A percentile compares a stretch with the other conserved stretches of the same genome.
Evolutionary conservation across 2,797 vertebrate species (phyloP).

Genomic region (Poecilia gillii): DNA sequence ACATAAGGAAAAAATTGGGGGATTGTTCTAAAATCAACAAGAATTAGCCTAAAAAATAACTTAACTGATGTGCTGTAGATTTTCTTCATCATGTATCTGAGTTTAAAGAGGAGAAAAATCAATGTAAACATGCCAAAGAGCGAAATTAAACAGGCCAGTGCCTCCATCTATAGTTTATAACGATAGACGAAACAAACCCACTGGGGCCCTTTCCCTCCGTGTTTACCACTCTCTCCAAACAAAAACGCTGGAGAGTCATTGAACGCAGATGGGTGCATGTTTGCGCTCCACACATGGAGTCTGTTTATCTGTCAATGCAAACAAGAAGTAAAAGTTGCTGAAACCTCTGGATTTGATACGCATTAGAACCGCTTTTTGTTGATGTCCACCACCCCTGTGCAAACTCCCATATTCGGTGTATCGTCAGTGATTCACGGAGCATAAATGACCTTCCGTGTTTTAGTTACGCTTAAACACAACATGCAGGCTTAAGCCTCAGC

Average conservation of each 20-base stretch:
- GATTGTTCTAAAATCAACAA: constrained; percentile 23
- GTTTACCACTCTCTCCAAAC: constrained; percentile 52
- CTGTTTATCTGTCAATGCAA: constrained; percentile 40
- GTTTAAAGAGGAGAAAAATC: constrained; percentile 44
- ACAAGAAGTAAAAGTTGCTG: constrained; percentile 43
- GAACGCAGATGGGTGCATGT: constrained; percentile 68
- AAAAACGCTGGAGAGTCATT: constrained; percentile 55
- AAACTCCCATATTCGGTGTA: constrained; percentile 6
- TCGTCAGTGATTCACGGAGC: constrained; percentile 8
- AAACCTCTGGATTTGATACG: constrained; percentile 22
- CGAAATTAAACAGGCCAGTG: constrained; percentile 26
- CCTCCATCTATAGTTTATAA: constrained; percentile 57
- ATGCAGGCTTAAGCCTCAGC: constrained; percentile 35
- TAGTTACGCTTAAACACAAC: constrained; percentile 48
- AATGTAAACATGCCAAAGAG: constrained; percentile 39
- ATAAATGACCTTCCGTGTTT: constrained; percentile 29
- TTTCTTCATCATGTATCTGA: constrained; percentile 9
- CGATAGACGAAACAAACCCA: constrained; percentile 62
- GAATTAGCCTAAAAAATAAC: constrained; percentile 29
- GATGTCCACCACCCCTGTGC: constrained; percentile 4
- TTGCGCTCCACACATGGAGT: constrained; percentile 53
- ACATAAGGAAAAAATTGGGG: background rate
- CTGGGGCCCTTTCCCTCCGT: constrained; percentile 38
- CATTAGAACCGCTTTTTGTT: constrained; percentile 24
- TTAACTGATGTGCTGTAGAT: constrained; percentile 1